These are phyloP conservation scores for Bellardia pandia DNA, from an alignment of 2,888 invertebrate species.

Conservation along the genomic window DNA sequence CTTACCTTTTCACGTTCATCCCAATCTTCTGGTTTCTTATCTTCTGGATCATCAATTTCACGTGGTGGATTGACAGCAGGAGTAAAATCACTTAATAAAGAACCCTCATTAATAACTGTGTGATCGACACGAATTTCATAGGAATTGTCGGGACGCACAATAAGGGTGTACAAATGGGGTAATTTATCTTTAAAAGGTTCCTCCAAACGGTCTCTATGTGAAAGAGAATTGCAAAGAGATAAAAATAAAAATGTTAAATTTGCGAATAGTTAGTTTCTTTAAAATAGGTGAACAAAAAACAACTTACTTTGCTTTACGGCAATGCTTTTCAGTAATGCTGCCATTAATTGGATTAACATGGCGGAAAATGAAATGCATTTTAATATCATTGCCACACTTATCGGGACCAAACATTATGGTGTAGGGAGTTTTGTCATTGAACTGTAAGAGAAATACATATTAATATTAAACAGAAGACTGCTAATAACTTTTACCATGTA, in stretches of 20 bases:
- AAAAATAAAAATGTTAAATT: background rate
- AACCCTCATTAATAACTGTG: conserved; percentile 93
- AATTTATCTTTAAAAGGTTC: conserved; percentile 96
- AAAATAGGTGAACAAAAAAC: background rate
- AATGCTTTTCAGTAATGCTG: conserved; percentile 96
- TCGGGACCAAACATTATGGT: conserved; percentile 99
- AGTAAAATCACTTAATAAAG: conserved; percentile 93
- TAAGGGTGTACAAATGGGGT: conserved; percentile 93
- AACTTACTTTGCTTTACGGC: conserved; percentile 92
- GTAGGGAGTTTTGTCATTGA: conserved; percentile 98
- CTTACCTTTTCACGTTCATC: conserved; percentile 93
- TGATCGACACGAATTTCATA: conserved; percentile 93
- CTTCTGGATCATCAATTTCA: conserved; percentile 96
- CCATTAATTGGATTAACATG: conserved; percentile 97
- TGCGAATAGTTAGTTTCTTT: background rate
- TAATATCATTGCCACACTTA: conserved; percentile 98
- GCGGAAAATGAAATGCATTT: conserved; percentile 96
- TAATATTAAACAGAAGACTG: background rate
- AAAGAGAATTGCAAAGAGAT: background rate
- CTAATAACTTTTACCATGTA: background rate
- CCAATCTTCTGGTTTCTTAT: conserved; percentile 95
- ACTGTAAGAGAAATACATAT: conserved; percentile 82
- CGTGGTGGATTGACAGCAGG: conserved; percentile 98
- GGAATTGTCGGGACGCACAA: conserved; percentile 91
- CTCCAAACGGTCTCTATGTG: conserved; percentile 89